These are phyloP conservation scores for Microchirus variegatus DNA, from an alignment of 2,797 vertebrate species.

Conservation along the genomic window DNA sequence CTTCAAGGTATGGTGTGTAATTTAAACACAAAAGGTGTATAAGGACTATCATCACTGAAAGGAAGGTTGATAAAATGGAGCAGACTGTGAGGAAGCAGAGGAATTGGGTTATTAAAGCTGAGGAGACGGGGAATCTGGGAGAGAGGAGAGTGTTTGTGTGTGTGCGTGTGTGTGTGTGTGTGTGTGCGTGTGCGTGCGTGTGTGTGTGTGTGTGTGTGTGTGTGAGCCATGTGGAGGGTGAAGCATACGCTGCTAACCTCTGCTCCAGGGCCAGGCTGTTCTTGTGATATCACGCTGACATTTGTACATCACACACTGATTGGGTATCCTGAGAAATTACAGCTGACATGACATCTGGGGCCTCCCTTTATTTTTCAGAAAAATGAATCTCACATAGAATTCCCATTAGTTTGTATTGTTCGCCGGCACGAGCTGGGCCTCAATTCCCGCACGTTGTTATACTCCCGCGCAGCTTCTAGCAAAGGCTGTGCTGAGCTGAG, in stretches of 20 bases:
- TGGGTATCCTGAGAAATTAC: constrained; percentile 60
- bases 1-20: constrained; percentile 44
- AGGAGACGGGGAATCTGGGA: constrained; percentile 3
- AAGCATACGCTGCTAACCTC: constrained; percentile 41
- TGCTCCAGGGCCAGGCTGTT: constrained; percentile 19
- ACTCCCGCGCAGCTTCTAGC: constrained; percentile 35
- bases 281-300: constrained; percentile 35
- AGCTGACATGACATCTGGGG: constrained; percentile 62
- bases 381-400: constrained; percentile 38
- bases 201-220: background rate
- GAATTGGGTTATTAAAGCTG: constrained; percentile 32
- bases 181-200: background rate
- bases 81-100: constrained; percentile 14
- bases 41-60: constrained; percentile 43
- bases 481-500: constrained; percentile 49
- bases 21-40: constrained; percentile 54
- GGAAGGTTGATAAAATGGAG: constrained; percentile 21
- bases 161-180: constrained; percentile 1
- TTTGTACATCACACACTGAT: constrained; percentile 60
- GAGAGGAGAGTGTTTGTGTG: background rate
- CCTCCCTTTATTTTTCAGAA: constrained; percentile 22
- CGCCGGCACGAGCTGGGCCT: constrained; percentile 20
- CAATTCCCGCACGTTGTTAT: constrained; percentile 61
- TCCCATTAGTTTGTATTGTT: constrained; percentile 23
- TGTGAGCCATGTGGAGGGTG: constrained; percentile 1